These are phyloP conservation scores for Oriolus oriolus DNA, from an alignment of 2,113 vertebrate genomes.

Conservation along the genomic window DNA sequence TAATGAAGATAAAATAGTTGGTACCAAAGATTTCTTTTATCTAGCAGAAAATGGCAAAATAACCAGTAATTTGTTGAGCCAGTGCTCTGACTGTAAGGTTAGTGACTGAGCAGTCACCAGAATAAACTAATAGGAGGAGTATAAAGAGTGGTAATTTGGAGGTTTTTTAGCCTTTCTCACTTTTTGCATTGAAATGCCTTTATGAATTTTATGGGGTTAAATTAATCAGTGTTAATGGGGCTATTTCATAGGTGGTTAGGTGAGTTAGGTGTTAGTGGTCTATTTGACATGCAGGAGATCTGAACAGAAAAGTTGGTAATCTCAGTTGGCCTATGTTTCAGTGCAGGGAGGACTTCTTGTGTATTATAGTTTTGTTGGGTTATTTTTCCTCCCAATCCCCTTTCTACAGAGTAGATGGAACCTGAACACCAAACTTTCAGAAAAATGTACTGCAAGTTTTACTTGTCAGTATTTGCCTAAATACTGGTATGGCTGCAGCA, in stretches of 20 bases:
- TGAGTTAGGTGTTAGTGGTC: neutral
- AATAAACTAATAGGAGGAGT: neutral
- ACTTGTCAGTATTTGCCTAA: neutral
- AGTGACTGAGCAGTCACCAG: neutral
- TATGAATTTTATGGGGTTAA: neutral
- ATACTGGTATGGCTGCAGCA: neutral
- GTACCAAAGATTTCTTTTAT: neutral
- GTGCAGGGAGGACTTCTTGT: neutral
- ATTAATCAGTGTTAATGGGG: neutral
- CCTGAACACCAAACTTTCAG: neutral
- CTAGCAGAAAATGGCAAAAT: neutral
- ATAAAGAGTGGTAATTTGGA: neutral
- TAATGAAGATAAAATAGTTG: neutral
- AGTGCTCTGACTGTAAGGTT: neutral
- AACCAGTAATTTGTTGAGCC: neutral
- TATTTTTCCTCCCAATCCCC: rapidly evolving
- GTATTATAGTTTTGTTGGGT: rapidly evolving
- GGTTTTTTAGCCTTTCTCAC: neutral
- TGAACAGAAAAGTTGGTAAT: neutral
- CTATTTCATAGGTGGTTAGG: neutral
- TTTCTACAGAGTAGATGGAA: neutral
- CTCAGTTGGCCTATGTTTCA: neutral
- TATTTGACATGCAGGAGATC: neutral
- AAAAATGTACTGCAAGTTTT: neutral
- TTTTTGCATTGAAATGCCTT: neutral